These are phyloP conservation scores for Valencia hispanica DNA, from an alignment of 2,797 vertebrate species.

Conservation along the genomic window DNA sequence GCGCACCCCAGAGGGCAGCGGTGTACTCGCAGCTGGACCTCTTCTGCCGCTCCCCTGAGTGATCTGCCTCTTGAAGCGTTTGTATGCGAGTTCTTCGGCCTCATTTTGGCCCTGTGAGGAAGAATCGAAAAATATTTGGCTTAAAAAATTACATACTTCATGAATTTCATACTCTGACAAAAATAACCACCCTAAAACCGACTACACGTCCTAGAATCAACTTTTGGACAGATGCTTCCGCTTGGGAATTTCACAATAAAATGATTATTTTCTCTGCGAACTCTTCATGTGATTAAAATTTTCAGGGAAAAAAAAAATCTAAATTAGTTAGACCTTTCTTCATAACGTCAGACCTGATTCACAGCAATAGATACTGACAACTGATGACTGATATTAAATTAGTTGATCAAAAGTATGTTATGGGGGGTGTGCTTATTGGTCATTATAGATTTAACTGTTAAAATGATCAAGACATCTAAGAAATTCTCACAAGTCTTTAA, in stretches of 20 bases:
- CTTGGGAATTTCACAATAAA: neutral
- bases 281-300: neutral
- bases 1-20: constrained; percentile 75
- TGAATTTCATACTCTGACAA: neutral
- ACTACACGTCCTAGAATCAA: neutral
- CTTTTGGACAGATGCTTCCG: neutral
- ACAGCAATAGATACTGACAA: too few species aligned
- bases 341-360: neutral
- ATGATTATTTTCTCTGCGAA: neutral
- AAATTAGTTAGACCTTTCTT: neutral
- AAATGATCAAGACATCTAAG: neutral
- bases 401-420: neutral
- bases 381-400: neutral
- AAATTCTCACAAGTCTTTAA: too few species aligned
- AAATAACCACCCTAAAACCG: neutral
- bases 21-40: constrained; percentile 69
- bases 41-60: constrained; percentile 32
- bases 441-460: neutral
- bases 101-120: constrained; percentile 39
- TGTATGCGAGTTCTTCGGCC: constrained; percentile 38
- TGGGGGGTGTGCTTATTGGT: neutral
- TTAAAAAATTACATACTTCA: neutral
- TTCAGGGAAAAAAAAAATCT: neutral
- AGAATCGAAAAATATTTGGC: neutral
- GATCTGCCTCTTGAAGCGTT: constrained; percentile 69